These are phyloP conservation scores for Propsilocerus akamusi DNA, from an alignment of 1,140 invertebrate genomes.

Conservation along the genomic window DNA sequence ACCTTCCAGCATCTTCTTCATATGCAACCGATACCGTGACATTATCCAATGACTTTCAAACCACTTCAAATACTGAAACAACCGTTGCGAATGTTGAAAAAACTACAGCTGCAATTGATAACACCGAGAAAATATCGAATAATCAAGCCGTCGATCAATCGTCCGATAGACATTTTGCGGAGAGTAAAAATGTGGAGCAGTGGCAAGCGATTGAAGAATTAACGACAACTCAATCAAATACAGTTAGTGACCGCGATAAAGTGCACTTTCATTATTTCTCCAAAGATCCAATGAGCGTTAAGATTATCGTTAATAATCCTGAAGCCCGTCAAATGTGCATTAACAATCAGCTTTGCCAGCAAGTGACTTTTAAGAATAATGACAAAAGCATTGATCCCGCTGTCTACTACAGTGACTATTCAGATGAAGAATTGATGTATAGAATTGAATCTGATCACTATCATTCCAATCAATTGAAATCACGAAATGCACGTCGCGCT, in stretches of 20 bases:
- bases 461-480: neutral
- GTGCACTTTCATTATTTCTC: neutral
- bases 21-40: neutral
- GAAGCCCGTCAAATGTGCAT: neutral
- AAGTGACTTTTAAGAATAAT: neutral
- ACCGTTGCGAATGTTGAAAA: neutral
- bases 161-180: neutral
- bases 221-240: neutral
- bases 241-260: neutral
- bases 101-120: neutral
- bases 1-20: neutral
- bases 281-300: neutral
- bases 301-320: neutral
- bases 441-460: neutral
- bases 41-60: neutral
- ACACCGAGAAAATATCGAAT: too few species aligned
- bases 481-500: neutral
- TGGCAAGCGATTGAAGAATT: neutral
- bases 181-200: neutral
- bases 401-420: neutral
- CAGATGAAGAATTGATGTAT: neutral
- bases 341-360: neutral
- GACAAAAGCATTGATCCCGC: neutral
- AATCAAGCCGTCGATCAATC: neutral
- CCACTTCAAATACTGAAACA: neutral